phyloP scores from a whole-genome alignment of 2,113 vertebrate genomes.

The Cacatua alba region DNA sequence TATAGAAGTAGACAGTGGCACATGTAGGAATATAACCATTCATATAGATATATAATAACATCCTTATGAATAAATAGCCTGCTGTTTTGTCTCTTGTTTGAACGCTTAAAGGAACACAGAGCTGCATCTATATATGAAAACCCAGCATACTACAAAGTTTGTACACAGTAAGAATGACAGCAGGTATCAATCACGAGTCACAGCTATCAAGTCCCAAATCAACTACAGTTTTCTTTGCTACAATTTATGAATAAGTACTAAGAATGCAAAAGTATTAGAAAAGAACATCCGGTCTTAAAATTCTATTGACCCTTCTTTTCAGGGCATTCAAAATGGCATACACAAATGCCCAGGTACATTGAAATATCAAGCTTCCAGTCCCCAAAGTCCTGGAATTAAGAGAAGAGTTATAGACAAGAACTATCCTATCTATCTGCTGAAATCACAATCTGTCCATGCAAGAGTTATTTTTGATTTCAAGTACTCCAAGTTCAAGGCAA shows the following conservation, averaged over 20 bases:
- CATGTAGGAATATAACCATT: background rate
- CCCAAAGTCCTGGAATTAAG: background rate
- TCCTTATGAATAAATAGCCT: background rate
- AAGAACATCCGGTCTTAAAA: background rate
- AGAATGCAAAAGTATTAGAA: background rate
- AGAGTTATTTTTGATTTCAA: conserved; percentile 42
- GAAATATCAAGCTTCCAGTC: background rate
- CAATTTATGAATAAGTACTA: background rate
- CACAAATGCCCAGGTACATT: background rate
- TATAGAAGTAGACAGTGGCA: background rate
- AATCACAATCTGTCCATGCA: background rate
- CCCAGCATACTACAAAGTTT: background rate
- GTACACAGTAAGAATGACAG: background rate
- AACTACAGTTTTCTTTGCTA: background rate
- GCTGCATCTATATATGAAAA: background rate
- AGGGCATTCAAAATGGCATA: background rate
- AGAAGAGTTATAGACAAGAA: background rate
- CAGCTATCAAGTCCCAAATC: background rate
- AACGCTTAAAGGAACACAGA: background rate
- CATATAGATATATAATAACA: background rate
- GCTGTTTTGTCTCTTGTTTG: background rate
- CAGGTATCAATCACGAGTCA: background rate
- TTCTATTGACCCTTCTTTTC: background rate
- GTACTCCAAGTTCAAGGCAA: background rate
- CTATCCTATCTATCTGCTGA: background rate